Evolutionary conservation across 2,888 invertebrate species (phyloP).

Genomic region (Apamea sordens): DNA sequence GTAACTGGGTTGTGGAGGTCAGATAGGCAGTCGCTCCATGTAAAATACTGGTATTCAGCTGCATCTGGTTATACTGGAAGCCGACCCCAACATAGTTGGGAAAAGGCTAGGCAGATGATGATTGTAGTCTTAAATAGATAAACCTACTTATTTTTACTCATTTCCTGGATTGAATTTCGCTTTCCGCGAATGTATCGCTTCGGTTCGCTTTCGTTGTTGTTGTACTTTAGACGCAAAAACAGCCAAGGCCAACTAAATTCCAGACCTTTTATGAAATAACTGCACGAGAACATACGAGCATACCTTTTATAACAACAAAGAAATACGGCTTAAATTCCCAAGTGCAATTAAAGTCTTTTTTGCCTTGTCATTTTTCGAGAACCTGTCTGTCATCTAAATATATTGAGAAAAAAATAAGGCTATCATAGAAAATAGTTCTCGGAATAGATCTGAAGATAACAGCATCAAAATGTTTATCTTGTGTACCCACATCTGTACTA

Average conservation of each 20-base stretch:
- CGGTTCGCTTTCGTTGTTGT: background rate
- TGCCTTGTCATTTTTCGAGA: background rate
- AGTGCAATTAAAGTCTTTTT: slow-evolving; percentile 24
- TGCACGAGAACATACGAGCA: background rate
- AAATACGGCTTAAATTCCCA: background rate
- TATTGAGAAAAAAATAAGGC: background rate
- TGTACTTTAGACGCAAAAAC: background rate
- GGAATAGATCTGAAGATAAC: slow-evolving; percentile 26
- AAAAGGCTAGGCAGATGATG: too few relatives aligned
- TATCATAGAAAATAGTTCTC: slow-evolving; percentile 9
- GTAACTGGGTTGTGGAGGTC: too few relatives aligned
- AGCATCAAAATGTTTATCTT: slow-evolving; percentile 42
- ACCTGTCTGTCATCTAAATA: background rate
- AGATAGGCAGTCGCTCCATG: too few relatives aligned
- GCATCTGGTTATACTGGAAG: too few relatives aligned
- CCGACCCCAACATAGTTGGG: too few relatives aligned
- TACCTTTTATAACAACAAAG: background rate
- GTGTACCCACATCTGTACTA: slow-evolving; percentile 29
- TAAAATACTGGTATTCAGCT: too few relatives aligned
- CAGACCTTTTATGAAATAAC: background rate
- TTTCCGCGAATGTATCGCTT: background rate
- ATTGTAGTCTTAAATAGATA: too few relatives aligned
- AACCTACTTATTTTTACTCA: background rate
- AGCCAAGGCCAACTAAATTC: background rate
- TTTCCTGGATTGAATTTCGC: background rate